Evolutionary conservation across 2,888 invertebrate species (phyloP).

Genomic region (Cheilosia variabilis): DNA sequence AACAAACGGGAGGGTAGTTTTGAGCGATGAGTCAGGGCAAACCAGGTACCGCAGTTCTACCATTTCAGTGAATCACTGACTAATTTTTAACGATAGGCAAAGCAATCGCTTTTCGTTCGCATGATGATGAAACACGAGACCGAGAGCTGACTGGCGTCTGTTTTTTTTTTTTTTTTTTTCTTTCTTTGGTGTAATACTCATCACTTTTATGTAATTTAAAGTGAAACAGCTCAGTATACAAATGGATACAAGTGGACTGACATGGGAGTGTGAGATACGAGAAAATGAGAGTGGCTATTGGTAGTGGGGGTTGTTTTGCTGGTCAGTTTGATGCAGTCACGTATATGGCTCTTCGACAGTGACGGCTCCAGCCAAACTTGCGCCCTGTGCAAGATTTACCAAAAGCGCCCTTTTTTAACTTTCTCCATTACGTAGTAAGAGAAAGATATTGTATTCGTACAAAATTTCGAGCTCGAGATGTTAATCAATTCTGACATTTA

Average conservation of each 20-base stretch:
- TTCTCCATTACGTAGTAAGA: too few relatives aligned
- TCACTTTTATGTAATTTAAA: constrained; percentile 4
- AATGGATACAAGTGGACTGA: constrained; percentile 1
- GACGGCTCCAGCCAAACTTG: too few relatives aligned
- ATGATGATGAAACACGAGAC: background rate
- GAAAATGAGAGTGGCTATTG: too few relatives aligned
- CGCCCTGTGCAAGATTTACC: too few relatives aligned
- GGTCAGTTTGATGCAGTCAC: too few relatives aligned
- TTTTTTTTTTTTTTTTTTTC: background rate
- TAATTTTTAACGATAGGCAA: constrained; percentile 31
- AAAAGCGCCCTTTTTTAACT: too few relatives aligned
- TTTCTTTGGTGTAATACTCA: background rate
- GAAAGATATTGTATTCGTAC: too few relatives aligned
- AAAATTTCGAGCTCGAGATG: too few relatives aligned
- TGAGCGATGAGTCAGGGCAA: constrained; percentile 14
- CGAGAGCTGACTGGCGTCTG: background rate
- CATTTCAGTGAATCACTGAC: constrained; percentile 25
- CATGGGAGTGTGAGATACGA: background rate
- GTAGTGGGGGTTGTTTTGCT: too few relatives aligned
- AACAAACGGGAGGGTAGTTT: background rate
- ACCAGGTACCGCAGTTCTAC: constrained; percentile 8
- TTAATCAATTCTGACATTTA: too few relatives aligned
- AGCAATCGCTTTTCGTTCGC: background rate
- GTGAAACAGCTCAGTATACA: background rate
- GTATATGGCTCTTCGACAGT: too few relatives aligned